phyloP scores from a whole-genome alignment of 2,888 invertebrate genomes.

The Dichetophora obliterata region DNA sequence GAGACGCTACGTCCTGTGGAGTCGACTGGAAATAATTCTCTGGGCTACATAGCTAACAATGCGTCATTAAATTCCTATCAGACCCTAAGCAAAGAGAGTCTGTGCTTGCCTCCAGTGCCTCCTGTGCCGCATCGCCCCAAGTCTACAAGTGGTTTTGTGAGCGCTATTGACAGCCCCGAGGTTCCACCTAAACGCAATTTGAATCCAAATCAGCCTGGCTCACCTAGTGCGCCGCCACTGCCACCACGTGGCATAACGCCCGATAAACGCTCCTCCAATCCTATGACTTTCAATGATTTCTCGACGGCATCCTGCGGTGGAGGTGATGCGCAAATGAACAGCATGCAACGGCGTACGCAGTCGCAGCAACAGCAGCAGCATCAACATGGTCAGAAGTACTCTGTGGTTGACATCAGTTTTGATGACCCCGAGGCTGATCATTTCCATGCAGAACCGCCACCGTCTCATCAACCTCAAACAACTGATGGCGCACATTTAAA shows the following conservation, averaged over 20 bases:
- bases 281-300: slow-evolving; percentile 67
- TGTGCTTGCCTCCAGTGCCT: slow-evolving; percentile 51
- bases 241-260: slow-evolving; percentile 81
- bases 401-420: slow-evolving; percentile 71
- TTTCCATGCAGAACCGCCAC: slow-evolving; percentile 57
- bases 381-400: slow-evolving; percentile 68
- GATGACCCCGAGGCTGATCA: slow-evolving; percentile 70
- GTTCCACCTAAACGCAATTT: slow-evolving; percentile 72
- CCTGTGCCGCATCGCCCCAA: slow-evolving; percentile 48
- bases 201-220: slow-evolving; percentile 55
- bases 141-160: slow-evolving; percentile 67
- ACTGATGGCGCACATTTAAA: slow-evolving; percentile 59
- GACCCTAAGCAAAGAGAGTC: slow-evolving; percentile 64
- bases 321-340: slow-evolving; percentile 49
- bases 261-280: slow-evolving; percentile 69
- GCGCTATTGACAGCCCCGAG: slow-evolving; percentile 67
- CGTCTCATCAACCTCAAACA: slow-evolving; percentile 56
- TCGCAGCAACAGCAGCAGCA: slow-evolving; percentile 52
- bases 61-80: slow-evolving; percentile 62
- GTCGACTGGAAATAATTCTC: slow-evolving; percentile 38
- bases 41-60: slow-evolving; percentile 34
- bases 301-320: slow-evolving; percentile 34
- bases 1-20: slow-evolving; percentile 66
- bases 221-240: slow-evolving; percentile 79
- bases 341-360: slow-evolving; percentile 56